A percentile compares a stretch with the other conserved stretches of the same genome.
These are phyloP conservation scores for Hydrotaea diabolus DNA, from an alignment of 2,888 invertebrate genomes.

Conservation along the genomic window DNA sequence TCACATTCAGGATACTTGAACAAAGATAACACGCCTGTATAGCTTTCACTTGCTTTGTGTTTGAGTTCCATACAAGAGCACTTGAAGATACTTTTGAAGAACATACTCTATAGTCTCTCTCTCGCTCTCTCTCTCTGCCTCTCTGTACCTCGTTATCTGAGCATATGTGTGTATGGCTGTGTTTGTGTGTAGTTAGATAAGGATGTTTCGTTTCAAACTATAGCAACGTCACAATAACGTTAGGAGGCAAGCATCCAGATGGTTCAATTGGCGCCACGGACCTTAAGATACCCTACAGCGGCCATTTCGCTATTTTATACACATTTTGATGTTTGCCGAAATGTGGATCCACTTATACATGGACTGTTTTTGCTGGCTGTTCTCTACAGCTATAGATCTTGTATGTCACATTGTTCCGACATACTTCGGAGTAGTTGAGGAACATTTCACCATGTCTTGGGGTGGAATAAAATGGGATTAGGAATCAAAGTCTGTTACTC, in stretches of 20 bases:
- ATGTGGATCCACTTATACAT: too few relatives aligned
- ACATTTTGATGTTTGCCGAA: too few relatives aligned
- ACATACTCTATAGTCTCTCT: neutral
- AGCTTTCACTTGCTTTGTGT: slow-evolving; percentile 23
- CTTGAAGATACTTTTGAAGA: slow-evolving; percentile 22
- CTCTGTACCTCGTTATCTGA: neutral
- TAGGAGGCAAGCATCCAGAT: neutral
- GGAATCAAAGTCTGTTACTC: too few relatives aligned
- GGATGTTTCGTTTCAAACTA: neutral
- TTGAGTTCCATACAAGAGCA: slow-evolving; percentile 14
- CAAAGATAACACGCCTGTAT: slow-evolving; percentile 31
- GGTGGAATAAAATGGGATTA: too few relatives aligned
- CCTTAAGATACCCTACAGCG: neutral
- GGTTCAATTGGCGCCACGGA: neutral
- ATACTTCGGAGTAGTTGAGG: too few relatives aligned
- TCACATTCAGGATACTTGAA: slow-evolving; percentile 23
- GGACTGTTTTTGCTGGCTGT: too few relatives aligned
- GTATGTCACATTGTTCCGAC: too few relatives aligned
- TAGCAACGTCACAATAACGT: slow-evolving; percentile 1
- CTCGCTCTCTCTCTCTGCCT: neutral
- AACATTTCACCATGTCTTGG: too few relatives aligned
- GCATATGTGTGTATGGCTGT: too few relatives aligned
- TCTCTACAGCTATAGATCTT: too few relatives aligned
- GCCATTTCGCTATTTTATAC: too few relatives aligned
- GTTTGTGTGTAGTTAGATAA: neutral